A percentile compares a stretch with the other conserved stretches of the same genome.
These are phyloP conservation scores for Corythornis cristatus DNA, from an alignment of 2,113 vertebrate species.

Conservation along the genomic window DNA sequence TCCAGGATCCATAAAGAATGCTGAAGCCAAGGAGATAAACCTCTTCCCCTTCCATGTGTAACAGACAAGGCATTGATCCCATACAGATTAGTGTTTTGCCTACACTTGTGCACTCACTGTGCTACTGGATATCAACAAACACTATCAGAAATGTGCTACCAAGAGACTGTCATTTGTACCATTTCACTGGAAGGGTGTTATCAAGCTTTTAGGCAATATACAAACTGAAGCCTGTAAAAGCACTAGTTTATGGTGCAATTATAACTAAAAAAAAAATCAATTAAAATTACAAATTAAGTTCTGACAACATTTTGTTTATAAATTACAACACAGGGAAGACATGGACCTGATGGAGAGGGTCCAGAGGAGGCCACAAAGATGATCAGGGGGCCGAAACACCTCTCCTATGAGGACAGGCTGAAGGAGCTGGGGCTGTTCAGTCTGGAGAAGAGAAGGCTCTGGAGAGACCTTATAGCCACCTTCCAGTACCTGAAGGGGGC, in stretches of 20 bases:
- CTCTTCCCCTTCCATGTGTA: neutral
- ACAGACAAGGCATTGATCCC: accelerated
- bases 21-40: neutral
- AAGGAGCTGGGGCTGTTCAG: no score
- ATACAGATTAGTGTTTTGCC: neutral
- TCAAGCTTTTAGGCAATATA: neutral
- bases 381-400: no score
- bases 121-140: neutral
- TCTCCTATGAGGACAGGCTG: no score
- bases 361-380: no score
- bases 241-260: neutral
- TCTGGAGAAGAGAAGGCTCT: no score
- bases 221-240: neutral
- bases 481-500: no score
- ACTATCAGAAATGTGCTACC: neutral
- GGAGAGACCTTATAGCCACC: no score
- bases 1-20: neutral
- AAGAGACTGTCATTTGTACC: neutral
- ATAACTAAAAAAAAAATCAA: neutral
- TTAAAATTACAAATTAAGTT: neutral
- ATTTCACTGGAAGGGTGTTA: neutral
- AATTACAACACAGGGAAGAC: neutral
- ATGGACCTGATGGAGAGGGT: no score
- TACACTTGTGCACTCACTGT: neutral
- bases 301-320: neutral